Conservation (phyloP, 1,140 invertebrate genomes). For the Drosophila melanogaster region DNA sequence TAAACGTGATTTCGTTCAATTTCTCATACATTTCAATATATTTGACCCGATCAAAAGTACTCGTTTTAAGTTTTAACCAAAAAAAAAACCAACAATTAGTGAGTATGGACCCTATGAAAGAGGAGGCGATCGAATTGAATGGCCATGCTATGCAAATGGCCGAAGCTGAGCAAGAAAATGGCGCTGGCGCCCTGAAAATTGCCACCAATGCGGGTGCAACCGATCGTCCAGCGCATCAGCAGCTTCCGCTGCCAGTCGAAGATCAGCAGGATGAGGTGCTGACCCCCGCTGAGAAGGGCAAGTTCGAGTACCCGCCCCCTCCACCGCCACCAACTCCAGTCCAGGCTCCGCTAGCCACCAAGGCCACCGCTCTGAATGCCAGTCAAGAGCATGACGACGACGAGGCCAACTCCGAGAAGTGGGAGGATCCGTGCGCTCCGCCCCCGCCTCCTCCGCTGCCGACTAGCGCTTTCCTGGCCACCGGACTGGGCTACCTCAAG, state of each 20-base stretch:
- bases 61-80: slow-evolving; percentile 44
- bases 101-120: slow-evolving; percentile 31
- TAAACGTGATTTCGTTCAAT: slow-evolving; percentile 69
- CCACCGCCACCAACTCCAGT: slow-evolving; percentile 79
- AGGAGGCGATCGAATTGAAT: not conserved
- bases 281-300: slow-evolving; percentile 48
- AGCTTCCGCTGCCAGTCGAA: slow-evolving; percentile 13
- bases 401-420: slow-evolving; percentile 65
- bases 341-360: slow-evolving; percentile 36
- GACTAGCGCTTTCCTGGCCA: slow-evolving; percentile 7
- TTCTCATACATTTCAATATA: slow-evolving; percentile 27
- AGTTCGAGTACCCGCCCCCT: slow-evolving; percentile 64
- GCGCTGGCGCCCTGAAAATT: slow-evolving; percentile 66
- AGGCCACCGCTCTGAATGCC: slow-evolving; percentile 2
- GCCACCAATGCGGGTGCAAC: slow-evolving; percentile 16
- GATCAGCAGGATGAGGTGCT: slow-evolving; percentile 33
- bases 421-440: slow-evolving; percentile 73
- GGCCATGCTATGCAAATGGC: slow-evolving; percentile 55
- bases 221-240: slow-evolving; percentile 30
- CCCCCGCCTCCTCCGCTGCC: slow-evolving; percentile 71
- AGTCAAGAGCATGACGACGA: slow-evolving; percentile 59
- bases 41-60: slow-evolving; percentile 25
- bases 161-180: slow-evolving; percentile 73
- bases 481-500: slow-evolving; percentile 49
- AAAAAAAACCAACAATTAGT: slow-evolving; percentile 17